Conservation (phyloP, 2,113 vertebrate genomes). For the Sisor rabdophorus region DNA sequence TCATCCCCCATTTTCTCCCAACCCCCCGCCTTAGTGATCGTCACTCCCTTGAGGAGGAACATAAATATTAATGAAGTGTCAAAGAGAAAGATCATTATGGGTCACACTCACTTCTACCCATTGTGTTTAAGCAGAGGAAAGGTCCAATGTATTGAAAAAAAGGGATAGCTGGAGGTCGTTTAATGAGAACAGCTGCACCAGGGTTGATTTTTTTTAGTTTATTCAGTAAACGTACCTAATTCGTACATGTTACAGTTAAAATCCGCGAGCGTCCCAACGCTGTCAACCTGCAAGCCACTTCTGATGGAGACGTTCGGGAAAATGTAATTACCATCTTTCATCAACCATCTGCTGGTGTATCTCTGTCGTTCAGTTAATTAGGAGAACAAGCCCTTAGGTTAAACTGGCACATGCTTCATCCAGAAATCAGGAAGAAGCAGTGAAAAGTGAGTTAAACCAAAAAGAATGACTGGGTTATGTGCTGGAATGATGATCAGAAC, state of each 20-base stretch:
- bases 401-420: conserved; percentile 3
- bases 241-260: background rate
- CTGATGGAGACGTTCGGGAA: conserved; percentile 34
- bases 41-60: background rate
- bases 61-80: conserved; percentile 27
- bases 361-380: conserved; percentile 33
- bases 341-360: conserved; percentile 40
- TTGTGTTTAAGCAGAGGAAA: background rate
- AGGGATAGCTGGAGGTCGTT: background rate
- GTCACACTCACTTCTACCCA: background rate
- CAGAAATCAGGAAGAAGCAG: background rate
- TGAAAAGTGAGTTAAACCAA: background rate
- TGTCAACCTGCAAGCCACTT: conserved; percentile 35
- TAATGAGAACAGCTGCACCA: background rate
- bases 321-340: conserved; percentile 32
- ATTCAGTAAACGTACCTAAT: background rate
- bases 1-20: background rate
- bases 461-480: background rate
- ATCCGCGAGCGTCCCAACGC: background rate
- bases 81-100: background rate
- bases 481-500: background rate
- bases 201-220: background rate
- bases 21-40: background rate
- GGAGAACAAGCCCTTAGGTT: conserved; percentile 29
- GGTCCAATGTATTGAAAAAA: background rate